phyloP scores from a whole-genome alignment of 2,888 invertebrate genomes.

The Andrena flavipes region DNA sequence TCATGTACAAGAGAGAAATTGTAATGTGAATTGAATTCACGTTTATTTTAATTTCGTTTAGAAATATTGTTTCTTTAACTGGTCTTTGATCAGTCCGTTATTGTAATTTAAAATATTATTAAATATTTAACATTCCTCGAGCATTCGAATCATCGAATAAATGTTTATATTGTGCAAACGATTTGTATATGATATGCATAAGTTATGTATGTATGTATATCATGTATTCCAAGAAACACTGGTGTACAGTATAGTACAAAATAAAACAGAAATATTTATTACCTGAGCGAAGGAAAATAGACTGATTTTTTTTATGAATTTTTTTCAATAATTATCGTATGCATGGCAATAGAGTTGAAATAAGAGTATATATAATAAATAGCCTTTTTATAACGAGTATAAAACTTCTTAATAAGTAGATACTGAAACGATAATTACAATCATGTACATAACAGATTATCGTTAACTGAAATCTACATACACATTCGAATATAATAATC shows the following conservation, averaged over 20 bases:
- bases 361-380: neutral
- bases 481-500: constrained; percentile 22
- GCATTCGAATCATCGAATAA: constrained; percentile 42
- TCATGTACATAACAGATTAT: neutral
- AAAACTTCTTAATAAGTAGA: neutral
- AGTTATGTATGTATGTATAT: constrained; percentile 53
- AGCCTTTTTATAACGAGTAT: neutral
- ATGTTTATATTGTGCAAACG: constrained; percentile 43
- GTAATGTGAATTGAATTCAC: constrained; percentile 36
- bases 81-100: constrained; percentile 20
- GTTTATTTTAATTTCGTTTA: constrained; percentile 26
- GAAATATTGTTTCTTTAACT: constrained; percentile 27
- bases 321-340: constrained; percentile 9
- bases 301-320: constrained; percentile 34
- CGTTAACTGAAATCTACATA: neutral
- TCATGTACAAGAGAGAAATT: constrained; percentile 8
- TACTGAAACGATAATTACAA: neutral
- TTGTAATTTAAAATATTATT: constrained; percentile 34
- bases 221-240: constrained; percentile 49
- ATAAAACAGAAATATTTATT: constrained; percentile 44
- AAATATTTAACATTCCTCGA: constrained; percentile 54
- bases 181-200: constrained; percentile 53
- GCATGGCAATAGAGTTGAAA: constrained; percentile 12
- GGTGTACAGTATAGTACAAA: constrained; percentile 64
- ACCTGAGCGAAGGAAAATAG: constrained; percentile 36